Percentiles rank a stretch among this genome's conserved stretches.
These are phyloP conservation scores for Huso huso DNA, from an alignment of 2,797 vertebrate genomes.

Conservation along the genomic window DNA sequence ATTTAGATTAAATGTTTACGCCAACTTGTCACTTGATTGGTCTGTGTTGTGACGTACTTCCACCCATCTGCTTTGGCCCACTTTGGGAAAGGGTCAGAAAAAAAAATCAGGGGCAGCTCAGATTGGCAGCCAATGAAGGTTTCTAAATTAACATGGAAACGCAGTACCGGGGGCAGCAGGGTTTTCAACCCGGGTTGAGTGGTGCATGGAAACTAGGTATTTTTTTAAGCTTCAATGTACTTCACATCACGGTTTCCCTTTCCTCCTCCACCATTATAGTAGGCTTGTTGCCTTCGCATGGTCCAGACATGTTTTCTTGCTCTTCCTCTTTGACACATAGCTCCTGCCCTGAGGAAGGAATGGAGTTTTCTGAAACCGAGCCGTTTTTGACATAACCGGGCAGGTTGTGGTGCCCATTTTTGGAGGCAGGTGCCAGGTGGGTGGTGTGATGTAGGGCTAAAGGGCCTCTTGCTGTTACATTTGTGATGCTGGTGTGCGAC, in stretches of 20 bases:
- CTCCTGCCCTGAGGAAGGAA: conserved; percentile 75
- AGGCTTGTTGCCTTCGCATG: conserved; percentile 63
- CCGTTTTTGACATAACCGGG: conserved; percentile 85
- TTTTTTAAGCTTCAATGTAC: background rate
- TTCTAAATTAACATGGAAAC: too few species aligned
- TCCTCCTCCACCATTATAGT: conserved; percentile 76
- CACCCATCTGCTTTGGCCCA: too few species aligned
- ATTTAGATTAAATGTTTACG: too few species aligned
- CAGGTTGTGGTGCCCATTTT: conserved; percentile 83
- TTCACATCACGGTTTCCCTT: conserved; percentile 90
- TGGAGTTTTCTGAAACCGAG: conserved; percentile 81
- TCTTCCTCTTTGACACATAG: conserved; percentile 80
- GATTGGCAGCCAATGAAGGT: too few species aligned
- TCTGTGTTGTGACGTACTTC: too few species aligned
- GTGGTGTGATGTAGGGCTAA: conserved; percentile 81
- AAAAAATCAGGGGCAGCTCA: too few species aligned
- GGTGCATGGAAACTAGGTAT: too few species aligned
- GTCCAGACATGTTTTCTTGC: conserved; percentile 56
- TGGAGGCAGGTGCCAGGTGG: conserved; percentile 65
- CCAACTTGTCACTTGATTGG: too few species aligned
- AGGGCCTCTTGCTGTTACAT: conserved; percentile 79
- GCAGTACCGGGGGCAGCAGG: too few species aligned
- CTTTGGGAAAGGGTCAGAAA: too few species aligned
- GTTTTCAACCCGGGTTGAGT: too few species aligned
- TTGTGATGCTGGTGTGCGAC: conserved; percentile 95